These are phyloP conservation scores for Latheticus oryzae DNA, from an alignment of 2,888 invertebrate genomes.

Conservation along the genomic window DNA sequence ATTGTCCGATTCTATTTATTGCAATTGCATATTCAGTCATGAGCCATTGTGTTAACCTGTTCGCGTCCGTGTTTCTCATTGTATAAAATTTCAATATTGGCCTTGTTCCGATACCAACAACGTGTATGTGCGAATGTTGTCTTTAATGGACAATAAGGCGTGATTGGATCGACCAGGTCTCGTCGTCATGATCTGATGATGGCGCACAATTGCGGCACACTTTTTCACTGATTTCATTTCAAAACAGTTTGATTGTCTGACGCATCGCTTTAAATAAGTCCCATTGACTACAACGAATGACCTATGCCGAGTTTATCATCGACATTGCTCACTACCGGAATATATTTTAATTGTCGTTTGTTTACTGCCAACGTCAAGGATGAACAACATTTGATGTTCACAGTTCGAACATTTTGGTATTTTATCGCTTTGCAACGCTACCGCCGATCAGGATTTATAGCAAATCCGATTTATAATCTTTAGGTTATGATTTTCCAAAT, in stretches of 20 bases:
- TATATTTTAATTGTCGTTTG: constrained; percentile 22
- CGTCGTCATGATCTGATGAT: too few relatives aligned
- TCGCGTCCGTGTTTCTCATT: constrained; percentile 14
- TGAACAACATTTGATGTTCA: constrained; percentile 19
- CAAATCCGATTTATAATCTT: too few relatives aligned
- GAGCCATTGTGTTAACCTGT: constrained; percentile 26
- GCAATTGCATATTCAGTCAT: constrained; percentile 38
- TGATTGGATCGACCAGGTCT: too few relatives aligned
- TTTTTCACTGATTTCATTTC: constrained; percentile 7
- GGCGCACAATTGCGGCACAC: constrained; percentile 1
- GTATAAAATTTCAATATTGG: constrained; percentile 30
- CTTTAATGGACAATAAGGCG: constrained; percentile 14
- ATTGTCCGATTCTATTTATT: constrained; percentile 38
- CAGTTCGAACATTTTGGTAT: background rate
- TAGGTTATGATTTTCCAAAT: too few relatives aligned
- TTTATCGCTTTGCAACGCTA: constrained; percentile 8
- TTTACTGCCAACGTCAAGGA: constrained; percentile 27
- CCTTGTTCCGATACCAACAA: constrained; percentile 11
- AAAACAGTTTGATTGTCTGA: constrained; percentile 5
- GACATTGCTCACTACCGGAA: constrained; percentile 17
- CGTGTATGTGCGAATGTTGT: constrained; percentile 4
- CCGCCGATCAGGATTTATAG: too few relatives aligned
- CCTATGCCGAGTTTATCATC: constrained; percentile 14
- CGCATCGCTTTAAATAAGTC: constrained; percentile 25
- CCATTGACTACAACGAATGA: constrained; percentile 11